Base-by-base conservation (phyloP, 1,140 invertebrate species). In the Rhynchophorus ferrugineus region DNA sequence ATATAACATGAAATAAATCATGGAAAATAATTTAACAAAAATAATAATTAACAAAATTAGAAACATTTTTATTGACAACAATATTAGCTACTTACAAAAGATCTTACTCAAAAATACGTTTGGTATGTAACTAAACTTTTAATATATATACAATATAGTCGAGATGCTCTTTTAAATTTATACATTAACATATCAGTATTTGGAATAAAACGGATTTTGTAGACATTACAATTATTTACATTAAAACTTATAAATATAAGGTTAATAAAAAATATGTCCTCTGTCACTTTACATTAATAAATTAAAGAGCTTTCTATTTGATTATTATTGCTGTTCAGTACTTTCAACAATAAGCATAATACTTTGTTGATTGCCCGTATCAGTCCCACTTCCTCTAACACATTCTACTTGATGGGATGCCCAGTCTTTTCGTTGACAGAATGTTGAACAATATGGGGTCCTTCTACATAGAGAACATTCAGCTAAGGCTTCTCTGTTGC, bases 381-480 rank as follows among this genome's bases (percentile, higher is more conserved):
- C 73, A 14, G 61, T 58, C 0, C 78, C 65, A 11, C 81, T 78
- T 17, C 78, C 75, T 35, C 83, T 74, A 17, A 86, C 81, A 69
- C 88, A 91, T 66, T 90, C 86, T 33, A 89, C 83, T 66, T 90
- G 87, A 70, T 91, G 88, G 18, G 80, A 77, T 17, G 77, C 78
- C 88, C 88, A 91, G 70, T 91, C 88, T 71, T 90, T 90, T 41
- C 85, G 77, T 69, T 91, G 88, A 68, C 88, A 91, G 68, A 88
- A 91, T 11, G 83, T 85, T 2, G 87, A 89, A 66, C 89, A 91
- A 61, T 91, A 91, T 21, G 85, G 87, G 2, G 87, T 89, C 44
- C 85, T 76, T 36, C 87, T 76, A 64, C 89, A 91, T 20, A 90
- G 68, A 0, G 87, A 90, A 69, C 89, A 91, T 66, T 91, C 87